A percentile compares a stretch with the other conserved stretches of the same genome.
These are phyloP conservation scores for Sardina pilchardus DNA, from an alignment of 2,113 vertebrate genomes.

Conservation along the genomic window DNA sequence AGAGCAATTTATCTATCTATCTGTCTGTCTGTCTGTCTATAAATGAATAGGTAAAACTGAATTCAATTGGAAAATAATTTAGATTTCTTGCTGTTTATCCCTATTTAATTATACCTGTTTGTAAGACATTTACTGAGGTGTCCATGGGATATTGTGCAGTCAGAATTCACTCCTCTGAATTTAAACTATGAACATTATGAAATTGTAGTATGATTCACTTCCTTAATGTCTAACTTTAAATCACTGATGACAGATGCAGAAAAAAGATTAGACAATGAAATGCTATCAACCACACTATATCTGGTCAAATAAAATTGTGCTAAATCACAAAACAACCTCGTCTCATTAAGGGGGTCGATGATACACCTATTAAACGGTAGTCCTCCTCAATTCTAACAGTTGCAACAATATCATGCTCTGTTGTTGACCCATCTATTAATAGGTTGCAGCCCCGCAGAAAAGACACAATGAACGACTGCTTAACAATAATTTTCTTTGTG, in stretches of 20 bases:
- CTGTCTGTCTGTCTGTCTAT: too few species aligned
- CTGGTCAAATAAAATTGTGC: not conserved
- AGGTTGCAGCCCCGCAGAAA: not conserved
- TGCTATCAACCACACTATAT: not conserved
- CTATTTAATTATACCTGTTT: not conserved
- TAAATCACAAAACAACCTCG: not conserved
- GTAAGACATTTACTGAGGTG: not conserved
- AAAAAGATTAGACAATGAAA: not conserved
- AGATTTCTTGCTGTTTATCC: not conserved
- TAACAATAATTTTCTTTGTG: not conserved
- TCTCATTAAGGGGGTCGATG: not conserved
- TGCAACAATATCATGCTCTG: not conserved
- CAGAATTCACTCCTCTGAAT: not conserved
- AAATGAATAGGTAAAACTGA: not conserved
- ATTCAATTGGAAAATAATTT: not conserved
- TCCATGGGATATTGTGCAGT: not conserved
- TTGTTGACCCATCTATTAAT: not conserved
- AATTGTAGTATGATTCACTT: too few species aligned
- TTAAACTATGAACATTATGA: not conserved
- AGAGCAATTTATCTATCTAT: too few species aligned
- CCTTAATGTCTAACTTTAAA: too few species aligned
- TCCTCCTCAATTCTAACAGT: not conserved
- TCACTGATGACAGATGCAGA: not conserved
- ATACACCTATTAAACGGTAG: not conserved
- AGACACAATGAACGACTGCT: not conserved